A percentile compares a stretch with the other conserved stretches of the same genome.
These are phyloP conservation scores for Ploceus nigricollis DNA, from an alignment of 2,113 vertebrate genomes.

Conservation along the genomic window DNA sequence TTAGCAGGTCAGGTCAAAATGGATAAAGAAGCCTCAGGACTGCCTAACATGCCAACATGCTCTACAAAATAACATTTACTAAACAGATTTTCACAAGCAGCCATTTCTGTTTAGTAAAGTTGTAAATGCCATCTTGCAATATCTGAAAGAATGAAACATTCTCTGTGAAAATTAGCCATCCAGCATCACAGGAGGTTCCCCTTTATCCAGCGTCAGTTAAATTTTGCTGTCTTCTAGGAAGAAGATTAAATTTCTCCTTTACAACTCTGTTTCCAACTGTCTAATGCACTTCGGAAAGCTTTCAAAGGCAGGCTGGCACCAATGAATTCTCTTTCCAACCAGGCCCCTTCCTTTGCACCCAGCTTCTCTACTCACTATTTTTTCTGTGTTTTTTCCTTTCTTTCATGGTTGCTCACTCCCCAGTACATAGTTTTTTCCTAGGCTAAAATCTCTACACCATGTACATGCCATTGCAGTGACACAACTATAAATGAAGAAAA, in stretches of 20 bases:
- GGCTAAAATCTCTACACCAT: neutral
- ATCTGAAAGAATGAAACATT: neutral
- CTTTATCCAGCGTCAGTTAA: neutral
- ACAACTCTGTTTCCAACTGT: neutral
- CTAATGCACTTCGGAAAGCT: neutral
- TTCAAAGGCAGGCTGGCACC: neutral
- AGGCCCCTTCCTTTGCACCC: neutral
- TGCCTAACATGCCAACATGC: neutral
- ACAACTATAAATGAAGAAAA: neutral
- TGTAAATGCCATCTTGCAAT: neutral
- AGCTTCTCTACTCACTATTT: neutral
- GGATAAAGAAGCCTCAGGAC: neutral
- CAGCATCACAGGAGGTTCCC: neutral
- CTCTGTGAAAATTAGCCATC: neutral
- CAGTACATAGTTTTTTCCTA: neutral
- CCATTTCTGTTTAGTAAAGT: neutral
- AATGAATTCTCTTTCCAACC: neutral
- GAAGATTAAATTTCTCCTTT: neutral
- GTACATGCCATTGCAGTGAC: neutral
- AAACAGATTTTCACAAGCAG: neutral
- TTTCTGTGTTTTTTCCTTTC: neutral
- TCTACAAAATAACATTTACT: neutral
- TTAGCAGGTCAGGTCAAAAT: neutral
- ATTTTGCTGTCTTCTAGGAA: neutral
- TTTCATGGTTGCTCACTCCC: neutral